Percentiles rank a stretch among this genome's conserved stretches.
Conservation (phyloP, 2,113 vertebrate species). For the Corythornis vintsioides region DNA sequence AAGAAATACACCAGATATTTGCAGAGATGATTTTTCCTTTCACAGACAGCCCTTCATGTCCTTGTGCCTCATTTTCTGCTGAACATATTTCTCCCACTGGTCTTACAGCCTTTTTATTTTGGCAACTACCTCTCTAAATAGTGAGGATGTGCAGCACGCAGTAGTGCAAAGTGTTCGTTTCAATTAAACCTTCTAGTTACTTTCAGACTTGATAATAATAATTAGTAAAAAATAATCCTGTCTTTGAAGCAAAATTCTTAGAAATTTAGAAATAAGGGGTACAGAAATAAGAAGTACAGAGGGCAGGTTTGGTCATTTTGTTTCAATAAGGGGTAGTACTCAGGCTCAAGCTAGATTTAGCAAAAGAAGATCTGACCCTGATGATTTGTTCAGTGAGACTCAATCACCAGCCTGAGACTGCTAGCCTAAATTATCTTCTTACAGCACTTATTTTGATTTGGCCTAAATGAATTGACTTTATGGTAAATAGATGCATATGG, state of each 20-base stretch:
- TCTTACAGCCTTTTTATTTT: background rate
- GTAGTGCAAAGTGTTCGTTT: background rate
- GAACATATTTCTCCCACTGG: background rate
- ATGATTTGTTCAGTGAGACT: background rate
- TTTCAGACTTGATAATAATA: background rate
- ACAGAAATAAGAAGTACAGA: background rate
- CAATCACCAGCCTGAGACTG: background rate
- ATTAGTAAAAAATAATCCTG: background rate
- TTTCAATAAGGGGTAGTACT: background rate
- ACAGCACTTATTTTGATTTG: conserved; percentile 59
- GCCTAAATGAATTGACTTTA: conserved; percentile 47
- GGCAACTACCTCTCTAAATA: background rate
- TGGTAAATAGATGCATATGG: conserved; percentile 45
- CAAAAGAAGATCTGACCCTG: background rate
- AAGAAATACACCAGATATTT: background rate
- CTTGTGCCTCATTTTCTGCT: background rate
- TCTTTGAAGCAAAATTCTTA: background rate
- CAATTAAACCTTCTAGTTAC: background rate
- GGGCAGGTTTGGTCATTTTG: background rate
- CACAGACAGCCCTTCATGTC: background rate
- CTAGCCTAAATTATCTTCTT: conserved; percentile 47
- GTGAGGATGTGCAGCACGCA: background rate
- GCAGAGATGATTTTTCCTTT: background rate
- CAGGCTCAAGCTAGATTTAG: background rate
- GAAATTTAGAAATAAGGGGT: background rate